Evolutionary conservation across 2,797 vertebrate species (phyloP), one percentile per base, ranked within the genome.

Genomic region (Eurystomus glaucurus): DNA sequence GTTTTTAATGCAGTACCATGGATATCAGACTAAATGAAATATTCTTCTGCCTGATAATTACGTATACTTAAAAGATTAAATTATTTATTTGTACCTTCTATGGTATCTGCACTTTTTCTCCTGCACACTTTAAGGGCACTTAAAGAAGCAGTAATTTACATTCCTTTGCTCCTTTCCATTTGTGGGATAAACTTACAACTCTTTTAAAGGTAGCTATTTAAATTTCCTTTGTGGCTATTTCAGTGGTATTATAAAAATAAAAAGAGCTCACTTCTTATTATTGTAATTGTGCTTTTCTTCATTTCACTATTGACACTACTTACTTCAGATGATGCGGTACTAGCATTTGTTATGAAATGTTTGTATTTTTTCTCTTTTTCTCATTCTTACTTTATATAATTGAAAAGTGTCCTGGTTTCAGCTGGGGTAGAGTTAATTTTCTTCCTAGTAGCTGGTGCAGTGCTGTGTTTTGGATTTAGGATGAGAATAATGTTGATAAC

Each of bases 221-320:
- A 10, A 80, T 69, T 92, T 87, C 41, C 37, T 90, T 66, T 72
- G 45, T 62, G 54, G 46, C 57, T 90, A 54, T 81, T 94, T 81
- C 77, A 94, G 41, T 31, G 23, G 35, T 46, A 91, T 65, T 78
- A 84, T 22, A 82, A 82, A 90, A 93, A 81, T n/a, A 88, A 88
- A 94, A 93, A 75, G 15, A 92, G n/a, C 11, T 88, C 50, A 87
- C 29, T 80, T 78, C 26, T 71, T 48, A 33, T 88, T 88, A 58
- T 10, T 76, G 29, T 46, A 90, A 71, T 61, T 64, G n/a, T 50
- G 43, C 46, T 51, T 52, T 80, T 84, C 54, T 71, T 81, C 3
- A 48, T 76, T 87, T 91, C 62, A 45, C 29, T 84, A 87, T 29
- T 45, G 83, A 87, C 46, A 84, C 6, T n/a, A 14, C 39, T 69